Conservation (phyloP, 2,888 invertebrate genomes). For the Thera obeliscata region DNA sequence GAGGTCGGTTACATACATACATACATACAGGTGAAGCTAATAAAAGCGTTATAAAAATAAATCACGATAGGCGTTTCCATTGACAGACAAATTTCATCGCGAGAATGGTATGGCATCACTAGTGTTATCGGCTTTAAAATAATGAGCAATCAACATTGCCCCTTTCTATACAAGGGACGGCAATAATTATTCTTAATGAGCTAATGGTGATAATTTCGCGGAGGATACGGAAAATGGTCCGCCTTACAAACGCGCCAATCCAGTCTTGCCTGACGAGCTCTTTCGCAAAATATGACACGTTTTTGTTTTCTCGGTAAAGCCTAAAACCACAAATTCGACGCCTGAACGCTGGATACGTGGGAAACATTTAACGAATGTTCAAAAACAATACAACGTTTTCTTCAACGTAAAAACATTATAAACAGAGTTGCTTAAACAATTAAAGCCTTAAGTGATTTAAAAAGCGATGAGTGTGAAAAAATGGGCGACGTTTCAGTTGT, state of each 20-base stretch:
- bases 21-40: too few relatives aligned
- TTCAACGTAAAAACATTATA: neutral
- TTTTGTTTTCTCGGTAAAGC: conserved; percentile 28
- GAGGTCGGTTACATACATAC: too few relatives aligned
- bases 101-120: conserved; percentile 25
- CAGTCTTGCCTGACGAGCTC: conserved; percentile 43
- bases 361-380: neutral
- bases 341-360: conserved; percentile 4
- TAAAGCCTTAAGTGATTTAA: neutral
- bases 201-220: conserved; percentile 29
- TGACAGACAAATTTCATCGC: conserved; percentile 23
- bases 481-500: neutral
- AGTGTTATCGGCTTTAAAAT: conserved; percentile 26
- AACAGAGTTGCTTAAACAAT: neutral
- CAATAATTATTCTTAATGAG: conserved; percentile 27
- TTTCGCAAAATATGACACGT: conserved; percentile 42
- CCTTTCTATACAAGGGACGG: conserved; percentile 17
- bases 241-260: conserved; percentile 39
- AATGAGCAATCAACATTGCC: conserved; percentile 26
- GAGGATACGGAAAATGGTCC: conserved; percentile 9
- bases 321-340: conserved; percentile 10
- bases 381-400: neutral
- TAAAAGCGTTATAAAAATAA: conserved; percentile 7
- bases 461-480: neutral
- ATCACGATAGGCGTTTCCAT: conserved; percentile 9